Percentiles rank a stretch among this genome's conserved stretches.
Conservation (phyloP, 1,140 invertebrate genomes). For the Drosophila paulistorum region DNA sequence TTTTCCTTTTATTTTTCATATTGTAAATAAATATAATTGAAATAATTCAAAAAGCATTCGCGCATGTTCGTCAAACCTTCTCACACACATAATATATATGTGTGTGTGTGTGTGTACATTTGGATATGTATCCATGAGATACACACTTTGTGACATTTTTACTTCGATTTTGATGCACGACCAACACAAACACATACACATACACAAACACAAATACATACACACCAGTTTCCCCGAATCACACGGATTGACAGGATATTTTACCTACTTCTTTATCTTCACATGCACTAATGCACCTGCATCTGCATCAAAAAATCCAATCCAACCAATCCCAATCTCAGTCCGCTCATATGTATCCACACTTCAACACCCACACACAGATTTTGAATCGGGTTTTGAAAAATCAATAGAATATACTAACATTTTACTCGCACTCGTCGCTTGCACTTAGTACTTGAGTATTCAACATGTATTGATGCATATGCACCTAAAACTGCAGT, state of each 20-base stretch:
- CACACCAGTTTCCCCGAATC: constrained; percentile 2
- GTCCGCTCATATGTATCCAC: constrained; percentile 3
- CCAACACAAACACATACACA: constrained; percentile 1
- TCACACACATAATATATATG: too few species aligned
- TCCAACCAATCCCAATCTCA: neutral
- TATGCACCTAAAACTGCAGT: constrained; percentile 2
- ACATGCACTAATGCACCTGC: constrained; percentile 2
- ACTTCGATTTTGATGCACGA: constrained; percentile 14
- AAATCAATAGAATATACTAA: constrained; percentile 13
- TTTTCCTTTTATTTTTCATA: too few species aligned
- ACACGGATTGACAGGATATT: constrained; percentile 9
- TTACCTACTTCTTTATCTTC: constrained; percentile 11
- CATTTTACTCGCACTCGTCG: constrained; percentile 7
- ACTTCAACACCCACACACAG: constrained; percentile 9
- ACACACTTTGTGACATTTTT: constrained; percentile 56
- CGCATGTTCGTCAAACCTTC: too few species aligned
- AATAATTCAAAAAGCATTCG: too few species aligned
- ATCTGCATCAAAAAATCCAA: constrained; percentile 8
- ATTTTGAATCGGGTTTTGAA: constrained; percentile 8
- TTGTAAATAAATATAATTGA: too few species aligned
- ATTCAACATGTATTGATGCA: constrained; percentile 7
- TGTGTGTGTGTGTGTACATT: constrained; percentile 25
- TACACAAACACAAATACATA: constrained; percentile 5
- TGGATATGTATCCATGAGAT: constrained; percentile 44
- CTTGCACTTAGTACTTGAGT: constrained; percentile 2